Base-by-base conservation (phyloP, 2,888 invertebrate genomes). In the Bembecia ichneumoniformis region DNA sequence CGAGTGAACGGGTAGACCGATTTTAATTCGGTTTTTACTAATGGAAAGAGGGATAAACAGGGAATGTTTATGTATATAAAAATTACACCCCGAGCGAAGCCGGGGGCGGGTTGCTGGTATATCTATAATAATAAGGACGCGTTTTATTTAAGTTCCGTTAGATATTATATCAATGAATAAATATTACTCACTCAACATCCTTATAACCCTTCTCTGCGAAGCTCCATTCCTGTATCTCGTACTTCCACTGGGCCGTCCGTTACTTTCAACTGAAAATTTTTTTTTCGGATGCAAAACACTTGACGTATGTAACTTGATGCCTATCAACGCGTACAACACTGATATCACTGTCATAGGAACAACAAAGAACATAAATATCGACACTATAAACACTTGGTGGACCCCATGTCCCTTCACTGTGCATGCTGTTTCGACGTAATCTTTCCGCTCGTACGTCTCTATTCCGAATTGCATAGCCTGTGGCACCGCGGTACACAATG, bases 321-420 rank as follows among this genome's bases (percentile, higher is more conserved):
- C 94, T 62, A 94, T 94, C 57, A 94, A 82, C 49, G 93, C 89
- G 68, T 96, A 96, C 54, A 96, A 82, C 55, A 95, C 93, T 35
- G 92, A 91, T 68, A 96, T 95, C 53, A 96, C 88, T 35, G 93
- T 93, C 95, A 96, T 95, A 1, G 96, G 96, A 44, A 93, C 91
- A 40, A 95, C 91, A 73, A 96, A 96, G 79, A 96, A 95, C 63
- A 96, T 81, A 68, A 93, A 91, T 61, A 92, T 92, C 11, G 96
- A 94, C 63, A 95, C 90, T 66, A 93, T 92, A 68, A 95, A 94
- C 55, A 92, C 91, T 78, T 93, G 91, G 52, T 91, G 90, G 43
- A 90, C 82, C 9, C 89, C 84, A 9, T 79, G 80, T 52, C 89
- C 88, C 62, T 89, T 89, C 52, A 92, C 87, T 35, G 89, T 89